Conservation (phyloP, 2,797 vertebrate species). For the Hipposideros larvatus region DNA sequence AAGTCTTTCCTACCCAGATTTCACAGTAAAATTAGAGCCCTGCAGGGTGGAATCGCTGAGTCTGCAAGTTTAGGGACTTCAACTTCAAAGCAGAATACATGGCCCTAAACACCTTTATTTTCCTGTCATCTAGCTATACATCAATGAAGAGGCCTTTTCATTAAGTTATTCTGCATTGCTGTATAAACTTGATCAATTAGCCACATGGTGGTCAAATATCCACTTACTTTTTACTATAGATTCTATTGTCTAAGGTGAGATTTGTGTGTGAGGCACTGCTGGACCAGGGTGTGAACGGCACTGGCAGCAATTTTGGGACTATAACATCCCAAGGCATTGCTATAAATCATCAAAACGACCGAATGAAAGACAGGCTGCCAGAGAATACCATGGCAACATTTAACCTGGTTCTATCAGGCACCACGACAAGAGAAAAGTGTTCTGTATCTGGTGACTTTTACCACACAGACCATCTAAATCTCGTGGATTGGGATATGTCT, state of each 20-base stretch:
- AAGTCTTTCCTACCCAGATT: neutral
- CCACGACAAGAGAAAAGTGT: neutral
- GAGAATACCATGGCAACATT: neutral
- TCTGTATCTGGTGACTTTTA: neutral
- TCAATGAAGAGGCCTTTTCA: neutral
- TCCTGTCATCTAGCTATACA: neutral
- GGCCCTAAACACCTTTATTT: neutral
- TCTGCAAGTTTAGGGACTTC: neutral
- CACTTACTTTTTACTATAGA: neutral
- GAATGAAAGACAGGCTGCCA: neutral
- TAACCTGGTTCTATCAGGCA: neutral
- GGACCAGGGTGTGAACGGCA: neutral
- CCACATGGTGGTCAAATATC: neutral
- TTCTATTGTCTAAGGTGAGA: neutral
- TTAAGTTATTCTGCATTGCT: neutral
- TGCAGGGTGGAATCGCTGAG: neutral
- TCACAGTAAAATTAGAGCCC: neutral
- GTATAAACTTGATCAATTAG: neutral
- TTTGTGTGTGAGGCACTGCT: neutral
- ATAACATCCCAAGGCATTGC: neutral
- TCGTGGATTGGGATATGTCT: neutral
- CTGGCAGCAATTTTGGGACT: neutral
- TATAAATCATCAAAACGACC: neutral
- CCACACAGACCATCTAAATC: conserved; percentile 2
- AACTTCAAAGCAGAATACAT: neutral